phyloP scores from a whole-genome alignment of 2,797 vertebrate genomes.

The Heteromormyrus szaboi region DNA sequence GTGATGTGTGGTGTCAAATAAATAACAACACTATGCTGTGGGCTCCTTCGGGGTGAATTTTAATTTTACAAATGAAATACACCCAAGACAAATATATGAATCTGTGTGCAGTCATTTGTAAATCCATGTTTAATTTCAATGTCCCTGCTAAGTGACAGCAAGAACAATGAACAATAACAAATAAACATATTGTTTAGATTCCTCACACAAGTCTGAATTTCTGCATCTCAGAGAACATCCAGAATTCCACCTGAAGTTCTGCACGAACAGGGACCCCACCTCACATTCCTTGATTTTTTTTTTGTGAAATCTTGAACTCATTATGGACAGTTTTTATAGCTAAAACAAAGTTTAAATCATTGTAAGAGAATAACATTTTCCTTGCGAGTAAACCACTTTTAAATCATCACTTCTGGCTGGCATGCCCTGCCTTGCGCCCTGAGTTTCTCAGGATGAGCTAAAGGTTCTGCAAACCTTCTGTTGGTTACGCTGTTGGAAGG shows the following conservation, averaged over 20 bases:
- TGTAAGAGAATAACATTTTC: neutral
- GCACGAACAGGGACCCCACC: neutral
- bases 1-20: neutral
- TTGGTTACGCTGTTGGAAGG: neutral
- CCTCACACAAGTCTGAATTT: neutral
- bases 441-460: neutral
- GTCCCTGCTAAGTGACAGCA: neutral
- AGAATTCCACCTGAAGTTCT: neutral
- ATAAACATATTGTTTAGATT: conserved; percentile 5
- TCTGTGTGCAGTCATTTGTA: neutral
- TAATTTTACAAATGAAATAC: neutral
- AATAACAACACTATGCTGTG: neutral
- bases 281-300: neutral
- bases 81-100: neutral
- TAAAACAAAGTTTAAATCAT: neutral
- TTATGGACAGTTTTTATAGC: neutral
- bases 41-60: neutral
- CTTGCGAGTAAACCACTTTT: neutral
- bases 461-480: neutral
- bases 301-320: neutral
- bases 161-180: neutral
- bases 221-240: neutral
- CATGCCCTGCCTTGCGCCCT: neutral
- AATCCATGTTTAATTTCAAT: neutral
- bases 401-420: neutral